Evolutionary conservation across 1,140 invertebrate species (phyloP).

Genomic region (Drosophila rhopaloa): DNA sequence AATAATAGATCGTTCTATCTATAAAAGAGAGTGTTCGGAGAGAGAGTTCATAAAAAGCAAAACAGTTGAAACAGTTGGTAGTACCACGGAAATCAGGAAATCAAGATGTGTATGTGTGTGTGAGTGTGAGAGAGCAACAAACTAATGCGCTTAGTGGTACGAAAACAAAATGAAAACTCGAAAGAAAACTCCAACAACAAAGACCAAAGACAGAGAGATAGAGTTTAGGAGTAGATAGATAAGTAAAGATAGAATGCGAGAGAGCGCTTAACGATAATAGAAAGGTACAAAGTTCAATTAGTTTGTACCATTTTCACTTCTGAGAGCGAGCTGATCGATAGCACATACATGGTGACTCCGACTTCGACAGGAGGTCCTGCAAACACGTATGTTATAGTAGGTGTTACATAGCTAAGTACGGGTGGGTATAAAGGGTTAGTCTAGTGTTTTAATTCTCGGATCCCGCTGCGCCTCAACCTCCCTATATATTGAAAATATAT

Average conservation of each 20-base stretch:
- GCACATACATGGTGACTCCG: slow-evolving; percentile 98
- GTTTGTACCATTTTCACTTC: slow-evolving; percentile 98
- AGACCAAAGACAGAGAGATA: slow-evolving; percentile 59
- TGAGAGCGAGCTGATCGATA: slow-evolving; percentile 99
- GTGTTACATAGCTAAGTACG: slow-evolving; percentile 29
- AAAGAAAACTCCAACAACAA: slow-evolving; percentile 59
- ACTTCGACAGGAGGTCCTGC: slow-evolving; percentile 97
- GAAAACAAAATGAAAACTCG: slow-evolving; percentile 24
- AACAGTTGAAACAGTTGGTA: slow-evolving; percentile 28
- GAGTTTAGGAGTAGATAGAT: slow-evolving; percentile 53
- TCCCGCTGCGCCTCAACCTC: slow-evolving; percentile 19
- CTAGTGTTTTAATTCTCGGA: slow-evolving; percentile 3
- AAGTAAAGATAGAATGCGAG: slow-evolving; percentile 48
- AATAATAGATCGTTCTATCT: slow-evolving; percentile 45
- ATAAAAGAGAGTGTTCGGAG: slow-evolving; percentile 20
- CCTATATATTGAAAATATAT: slow-evolving; percentile 15
- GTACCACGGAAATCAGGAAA: slow-evolving; percentile 43
- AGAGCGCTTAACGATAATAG: slow-evolving; percentile 58
- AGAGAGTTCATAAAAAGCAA: slow-evolving; percentile 42
- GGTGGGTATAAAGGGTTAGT: slow-evolving; percentile 12
- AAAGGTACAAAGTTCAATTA: slow-evolving; percentile 82
- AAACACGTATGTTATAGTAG: slow-evolving; percentile 85
- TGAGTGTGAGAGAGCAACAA: slow-evolving; percentile 34
- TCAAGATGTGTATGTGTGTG: slow-evolving; percentile 36
- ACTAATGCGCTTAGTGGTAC: slow-evolving; percentile 51